Evolutionary conservation across 2,797 vertebrate species (phyloP), one percentile per base, ranked within the genome.

Genomic region (Propithecus deckenii): DNA sequence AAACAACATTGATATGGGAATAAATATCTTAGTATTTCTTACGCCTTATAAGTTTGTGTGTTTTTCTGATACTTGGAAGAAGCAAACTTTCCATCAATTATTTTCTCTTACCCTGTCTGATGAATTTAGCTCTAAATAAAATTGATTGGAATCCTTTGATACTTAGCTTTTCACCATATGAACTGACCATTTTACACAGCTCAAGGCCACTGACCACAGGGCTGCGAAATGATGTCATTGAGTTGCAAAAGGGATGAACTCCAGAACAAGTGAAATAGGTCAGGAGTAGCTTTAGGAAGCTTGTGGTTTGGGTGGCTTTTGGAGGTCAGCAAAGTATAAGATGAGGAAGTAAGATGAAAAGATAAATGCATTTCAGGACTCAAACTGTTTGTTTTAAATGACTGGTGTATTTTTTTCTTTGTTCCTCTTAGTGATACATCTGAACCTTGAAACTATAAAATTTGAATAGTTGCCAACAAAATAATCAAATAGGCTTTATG

Each of bases 401-500:
- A 63, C 3, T 96, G 69, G 80, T 85, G 76, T 97, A 2, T 48
- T 83, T 57, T 0, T 0, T 93, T 71, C 18, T 92, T 81, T 80
- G 3, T 30, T 87, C 65, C 71, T 97, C 23, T 91, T 78, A 79
- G 63, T 0, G 4, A 65, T 81, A 78, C 46, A 69, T 1, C 11
- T 89, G 96, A 95, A 97, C 75, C 96, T 97, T 88, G 69, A 97
- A 71, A 96, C 81, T 0, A 3, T 71, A 88, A 97, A 96, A 95
- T 92, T 92, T 96, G 95, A 97, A 89, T 81, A 80, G 14, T 84
- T 97, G 96, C 96, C 97, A 98, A 93, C 92, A 69, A 95, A 98
- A 92, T 97, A 97, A 97, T 97, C 50, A 75, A 93, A 63, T 97
- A 98, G 98, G 81, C 74, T 97, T 98, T 95, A 75, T 97, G 96